Conservation (phyloP, 37 sponge, comb jelly and placozoan genomes). For the Haliclona indistincta region DNA sequence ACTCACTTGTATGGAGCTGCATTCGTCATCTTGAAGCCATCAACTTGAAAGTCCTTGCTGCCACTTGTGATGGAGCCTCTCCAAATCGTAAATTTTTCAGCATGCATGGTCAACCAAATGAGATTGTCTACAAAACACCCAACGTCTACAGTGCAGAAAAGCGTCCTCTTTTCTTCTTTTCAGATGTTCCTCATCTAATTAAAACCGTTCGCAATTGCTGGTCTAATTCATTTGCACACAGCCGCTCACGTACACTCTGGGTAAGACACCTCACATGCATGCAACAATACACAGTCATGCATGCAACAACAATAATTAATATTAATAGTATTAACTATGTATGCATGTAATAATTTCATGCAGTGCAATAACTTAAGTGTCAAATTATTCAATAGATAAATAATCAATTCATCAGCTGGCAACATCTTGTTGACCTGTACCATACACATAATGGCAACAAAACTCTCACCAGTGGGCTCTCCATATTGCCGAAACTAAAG, state of each 20-base stretch:
- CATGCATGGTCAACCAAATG: too few relatives aligned
- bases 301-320: background rate
- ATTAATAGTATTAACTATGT: background rate
- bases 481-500: slow-evolving; percentile 36
- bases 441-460: slow-evolving; percentile 1
- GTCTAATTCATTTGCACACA: slow-evolving; percentile 29
- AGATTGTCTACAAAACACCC: background rate
- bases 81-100: too few relatives aligned
- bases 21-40: slow-evolving; percentile 1
- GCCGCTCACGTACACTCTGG: slow-evolving; percentile 1
- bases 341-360: too few relatives aligned
- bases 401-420: slow-evolving; percentile 27
- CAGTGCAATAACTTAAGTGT: background rate
- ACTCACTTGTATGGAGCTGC: slow-evolving; percentile 16
- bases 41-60: slow-evolving; percentile 15
- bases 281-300: too few relatives aligned
- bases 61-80: slow-evolving; percentile 29
- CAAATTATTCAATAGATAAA: slow-evolving; percentile 4
- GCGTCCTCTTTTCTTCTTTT: slow-evolving; percentile 10
- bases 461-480: slow-evolving; percentile 5
- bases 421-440: slow-evolving; percentile 39
- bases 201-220: slow-evolving; percentile 34
- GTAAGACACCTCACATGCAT: background rate
- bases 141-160: slow-evolving; percentile 15
- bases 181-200: slow-evolving; percentile 29